Conservation (phyloP, 2,888 invertebrate genomes). For the Rambutsinella grinnellia region DNA sequence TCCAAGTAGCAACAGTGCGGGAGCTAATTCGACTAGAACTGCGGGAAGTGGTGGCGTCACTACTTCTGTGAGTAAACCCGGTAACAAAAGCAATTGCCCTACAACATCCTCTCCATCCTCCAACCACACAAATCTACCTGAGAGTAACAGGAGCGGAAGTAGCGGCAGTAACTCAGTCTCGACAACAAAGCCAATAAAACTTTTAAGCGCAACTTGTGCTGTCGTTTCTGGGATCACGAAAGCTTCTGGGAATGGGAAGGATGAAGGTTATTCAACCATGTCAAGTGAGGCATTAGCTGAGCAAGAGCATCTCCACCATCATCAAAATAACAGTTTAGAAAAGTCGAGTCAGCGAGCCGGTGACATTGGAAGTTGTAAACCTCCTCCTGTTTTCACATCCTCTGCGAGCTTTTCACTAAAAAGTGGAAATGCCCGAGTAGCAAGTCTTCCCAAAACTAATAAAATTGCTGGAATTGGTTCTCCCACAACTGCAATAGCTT, state of each 20-base stretch:
- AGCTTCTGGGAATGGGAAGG: conserved; percentile 55
- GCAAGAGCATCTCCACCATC: conserved; percentile 49
- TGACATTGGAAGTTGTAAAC: not conserved
- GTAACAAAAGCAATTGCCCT: conserved; percentile 1
- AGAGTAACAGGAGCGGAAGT: not conserved
- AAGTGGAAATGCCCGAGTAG: conserved; percentile 1
- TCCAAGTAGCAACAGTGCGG: not conserved
- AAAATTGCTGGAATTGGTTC: conserved; percentile 20
- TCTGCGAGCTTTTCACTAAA: conserved; percentile 22
- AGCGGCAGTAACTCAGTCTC: conserved; percentile 25
- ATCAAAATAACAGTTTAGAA: conserved; percentile 29
- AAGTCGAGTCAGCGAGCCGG: conserved; percentile 29
- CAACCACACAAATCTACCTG: conserved; percentile 32
- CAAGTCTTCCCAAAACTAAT: conserved; percentile 13
- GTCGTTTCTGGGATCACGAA: conserved; percentile 24
- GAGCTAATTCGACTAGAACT: conserved; percentile 19
- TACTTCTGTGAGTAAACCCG: not conserved
- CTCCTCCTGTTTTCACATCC: not conserved
- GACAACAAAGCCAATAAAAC: conserved; percentile 39
- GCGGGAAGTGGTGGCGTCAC: not conserved
- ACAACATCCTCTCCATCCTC: conserved; percentile 9
- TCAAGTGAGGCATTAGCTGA: conserved; percentile 64
- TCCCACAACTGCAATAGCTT: not conserved
- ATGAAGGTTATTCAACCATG: conserved; percentile 66
- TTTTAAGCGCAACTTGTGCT: conserved; percentile 15